phyloP scores from a whole-genome alignment of 2,113 vertebrate genomes.

The Colossoma macropomum region DNA sequence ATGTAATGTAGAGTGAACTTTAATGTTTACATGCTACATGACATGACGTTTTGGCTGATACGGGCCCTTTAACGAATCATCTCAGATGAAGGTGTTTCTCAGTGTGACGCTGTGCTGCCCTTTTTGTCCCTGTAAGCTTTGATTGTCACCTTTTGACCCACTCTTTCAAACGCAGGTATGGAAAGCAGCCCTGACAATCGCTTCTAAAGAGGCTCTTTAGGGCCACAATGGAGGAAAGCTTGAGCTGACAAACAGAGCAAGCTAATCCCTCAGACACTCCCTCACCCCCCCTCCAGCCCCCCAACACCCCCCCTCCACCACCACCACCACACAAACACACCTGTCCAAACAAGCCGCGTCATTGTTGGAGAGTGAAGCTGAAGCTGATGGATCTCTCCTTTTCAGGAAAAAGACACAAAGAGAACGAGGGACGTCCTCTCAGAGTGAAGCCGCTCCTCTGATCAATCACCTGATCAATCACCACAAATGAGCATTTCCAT shows the following conservation, averaged over 20 bases:
- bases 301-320: slow-evolving; percentile 41
- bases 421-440: slow-evolving; percentile 15
- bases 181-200: slow-evolving; percentile 44
- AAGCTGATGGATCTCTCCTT: slow-evolving; percentile 67
- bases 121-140: slow-evolving; percentile 27
- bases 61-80: too few species aligned
- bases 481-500: neutral
- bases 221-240: slow-evolving; percentile 37
- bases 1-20: too few species aligned
- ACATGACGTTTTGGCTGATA: too few species aligned
- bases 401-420: slow-evolving; percentile 30
- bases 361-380: slow-evolving; percentile 48
- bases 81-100: too few species aligned
- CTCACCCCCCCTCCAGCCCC: slow-evolving; percentile 38
- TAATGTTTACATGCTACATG: too few species aligned
- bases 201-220: slow-evolving; percentile 46
- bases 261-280: slow-evolving; percentile 48
- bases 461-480: slow-evolving; percentile 18
- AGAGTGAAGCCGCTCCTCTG: neutral
- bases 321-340: slow-evolving; percentile 59
- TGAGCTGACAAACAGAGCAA: slow-evolving; percentile 43
- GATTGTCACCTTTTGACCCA: slow-evolving; percentile 49
- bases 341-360: slow-evolving; percentile 74
- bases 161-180: slow-evolving; percentile 47
- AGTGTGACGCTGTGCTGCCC: neutral